Conservation (phyloP, 2,113 vertebrate species). For the Boulengeromyrus knoepffleri region DNA sequence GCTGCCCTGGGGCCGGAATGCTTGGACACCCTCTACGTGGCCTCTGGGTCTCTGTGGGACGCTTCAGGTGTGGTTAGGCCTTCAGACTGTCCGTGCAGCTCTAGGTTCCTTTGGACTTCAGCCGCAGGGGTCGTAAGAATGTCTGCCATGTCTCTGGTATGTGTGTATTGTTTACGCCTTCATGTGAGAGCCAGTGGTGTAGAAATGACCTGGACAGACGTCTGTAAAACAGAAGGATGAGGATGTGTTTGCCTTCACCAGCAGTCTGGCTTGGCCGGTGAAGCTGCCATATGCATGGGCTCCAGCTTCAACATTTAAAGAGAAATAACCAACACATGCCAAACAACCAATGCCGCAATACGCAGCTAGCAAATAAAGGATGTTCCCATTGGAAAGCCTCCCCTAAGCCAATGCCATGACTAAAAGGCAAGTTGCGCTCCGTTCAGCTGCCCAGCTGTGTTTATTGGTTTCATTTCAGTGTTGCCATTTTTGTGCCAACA, state of each 20-base stretch:
- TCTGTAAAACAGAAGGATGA: background rate
- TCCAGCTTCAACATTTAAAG: background rate
- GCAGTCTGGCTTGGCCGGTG: background rate
- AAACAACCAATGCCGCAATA: background rate
- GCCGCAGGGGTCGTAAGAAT: constrained; percentile 12
- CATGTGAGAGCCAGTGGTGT: background rate
- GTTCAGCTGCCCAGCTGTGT: background rate
- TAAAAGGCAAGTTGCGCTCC: background rate
- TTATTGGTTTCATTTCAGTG: constrained; percentile 7
- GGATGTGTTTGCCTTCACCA: background rate
- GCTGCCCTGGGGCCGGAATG: background rate
- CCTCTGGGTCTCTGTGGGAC: background rate
- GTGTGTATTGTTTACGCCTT: background rate
- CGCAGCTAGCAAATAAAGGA: background rate
- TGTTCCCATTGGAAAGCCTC: background rate
- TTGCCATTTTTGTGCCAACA: constrained; percentile 8
- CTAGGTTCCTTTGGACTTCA: constrained; percentile 6
- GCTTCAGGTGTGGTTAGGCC: background rate
- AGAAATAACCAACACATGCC: background rate
- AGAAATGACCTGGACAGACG: background rate
- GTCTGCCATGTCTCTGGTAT: background rate
- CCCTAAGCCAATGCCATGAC: background rate
- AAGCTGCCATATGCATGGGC: background rate
- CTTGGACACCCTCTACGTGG: background rate
- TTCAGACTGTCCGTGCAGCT: background rate